Evolutionary conservation across 2,888 invertebrate genomes (phyloP).

Genomic region (Heliothis peltigera): DNA sequence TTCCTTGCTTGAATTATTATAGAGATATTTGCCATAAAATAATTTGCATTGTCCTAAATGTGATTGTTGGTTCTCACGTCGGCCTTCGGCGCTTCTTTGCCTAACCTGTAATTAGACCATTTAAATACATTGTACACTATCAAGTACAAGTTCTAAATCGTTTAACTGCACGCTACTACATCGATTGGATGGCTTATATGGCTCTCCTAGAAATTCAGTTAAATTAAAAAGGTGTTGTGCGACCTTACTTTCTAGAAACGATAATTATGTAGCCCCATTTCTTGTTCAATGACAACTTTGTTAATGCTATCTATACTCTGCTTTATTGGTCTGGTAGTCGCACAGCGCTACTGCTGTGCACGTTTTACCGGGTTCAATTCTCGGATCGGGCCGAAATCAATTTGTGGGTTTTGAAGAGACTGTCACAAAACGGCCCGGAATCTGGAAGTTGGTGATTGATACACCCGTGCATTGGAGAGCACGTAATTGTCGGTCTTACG

Average conservation of each 20-base stretch:
- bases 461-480: too few relatives aligned
- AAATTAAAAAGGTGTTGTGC: neutral
- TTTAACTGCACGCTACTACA: slow-evolving; percentile 61
- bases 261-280: neutral
- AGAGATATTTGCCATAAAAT: slow-evolving; percentile 2
- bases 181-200: slow-evolving; percentile 23
- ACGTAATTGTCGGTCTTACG: too few relatives aligned
- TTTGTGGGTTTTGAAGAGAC: too few relatives aligned
- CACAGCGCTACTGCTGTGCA: too few relatives aligned
- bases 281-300: neutral
- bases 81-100: slow-evolving; percentile 49
- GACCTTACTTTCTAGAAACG: neutral
- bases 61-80: slow-evolving; percentile 42
- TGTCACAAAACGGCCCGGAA: too few relatives aligned
- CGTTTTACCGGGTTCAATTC: too few relatives aligned
- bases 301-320: too few relatives aligned
- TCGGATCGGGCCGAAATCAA: too few relatives aligned
- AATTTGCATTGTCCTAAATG: slow-evolving; percentile 24
- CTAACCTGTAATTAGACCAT: slow-evolving; percentile 53
- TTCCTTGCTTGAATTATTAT: neutral
- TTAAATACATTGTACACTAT: slow-evolving; percentile 55
- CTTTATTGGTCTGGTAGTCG: too few relatives aligned
- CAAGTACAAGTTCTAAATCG: slow-evolving; percentile 47
- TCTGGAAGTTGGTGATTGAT: too few relatives aligned
- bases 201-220: slow-evolving; percentile 9